phyloP scores from a whole-genome alignment of 2,797 vertebrate species.

The Phrynocephalus guinanensis region DNA sequence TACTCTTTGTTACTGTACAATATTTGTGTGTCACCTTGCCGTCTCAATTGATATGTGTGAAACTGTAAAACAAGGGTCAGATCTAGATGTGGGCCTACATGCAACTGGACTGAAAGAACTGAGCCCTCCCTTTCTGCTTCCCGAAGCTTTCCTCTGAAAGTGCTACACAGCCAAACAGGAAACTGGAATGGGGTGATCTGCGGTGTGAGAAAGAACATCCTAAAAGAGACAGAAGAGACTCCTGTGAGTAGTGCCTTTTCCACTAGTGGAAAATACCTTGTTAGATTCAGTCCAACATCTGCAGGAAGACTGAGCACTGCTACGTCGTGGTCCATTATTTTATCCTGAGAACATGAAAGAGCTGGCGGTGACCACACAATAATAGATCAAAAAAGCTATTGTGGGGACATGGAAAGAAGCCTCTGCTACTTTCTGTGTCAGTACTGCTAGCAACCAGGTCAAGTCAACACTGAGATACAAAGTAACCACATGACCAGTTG shows the following conservation, averaged over 20 bases:
- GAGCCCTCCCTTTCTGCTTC: not conserved
- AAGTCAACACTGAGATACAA: not conserved
- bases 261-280: not conserved
- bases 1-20: not conserved
- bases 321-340: not conserved
- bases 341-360: not conserved
- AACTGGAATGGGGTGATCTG: not conserved
- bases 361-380: not conserved
- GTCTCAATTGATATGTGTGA: not conserved
- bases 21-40: not conserved
- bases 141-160: not conserved
- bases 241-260: not conserved
- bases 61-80: not conserved
- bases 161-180: not conserved
- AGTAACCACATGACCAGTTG: not conserved
- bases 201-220: too few species aligned
- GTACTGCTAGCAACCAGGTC: not conserved
- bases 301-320: too few species aligned
- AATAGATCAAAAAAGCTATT: not conserved
- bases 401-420: not conserved
- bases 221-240: too few species aligned
- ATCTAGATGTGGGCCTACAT: not conserved
- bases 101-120: not conserved
- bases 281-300: not conserved
- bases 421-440: not conserved